Percentiles rank a stretch among this genome's conserved stretches.
These are phyloP conservation scores for Ephestia elutella DNA, from an alignment of 1,140 invertebrate genomes.

Conservation along the genomic window DNA sequence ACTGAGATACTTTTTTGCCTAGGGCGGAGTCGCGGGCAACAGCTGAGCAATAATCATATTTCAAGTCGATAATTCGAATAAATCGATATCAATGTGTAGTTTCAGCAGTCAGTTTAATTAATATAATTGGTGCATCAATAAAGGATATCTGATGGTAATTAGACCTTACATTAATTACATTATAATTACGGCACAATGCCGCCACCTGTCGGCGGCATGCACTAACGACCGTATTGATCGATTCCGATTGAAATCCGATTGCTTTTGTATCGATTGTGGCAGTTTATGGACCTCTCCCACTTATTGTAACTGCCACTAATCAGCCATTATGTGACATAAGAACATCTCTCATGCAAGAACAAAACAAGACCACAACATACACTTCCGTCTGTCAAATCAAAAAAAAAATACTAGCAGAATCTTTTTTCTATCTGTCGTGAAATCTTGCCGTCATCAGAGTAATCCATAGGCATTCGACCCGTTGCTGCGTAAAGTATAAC, in stretches of 20 bases:
- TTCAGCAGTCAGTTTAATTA: not conserved
- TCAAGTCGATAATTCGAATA: not conserved
- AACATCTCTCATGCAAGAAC: no score
- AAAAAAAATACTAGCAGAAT: no score
- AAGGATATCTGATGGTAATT: constrained; percentile 1
- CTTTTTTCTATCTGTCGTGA: no score
- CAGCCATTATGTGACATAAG: no score
- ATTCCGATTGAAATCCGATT: constrained; percentile 3
- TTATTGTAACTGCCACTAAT: no score
- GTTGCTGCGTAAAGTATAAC: not conserved
- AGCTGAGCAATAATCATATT: no score
- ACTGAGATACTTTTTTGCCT: no score
- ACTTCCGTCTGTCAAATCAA: no score
- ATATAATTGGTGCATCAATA: constrained; percentile 2
- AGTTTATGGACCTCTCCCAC: no score
- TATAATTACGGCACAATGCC: constrained; percentile 1
- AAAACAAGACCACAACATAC: no score
- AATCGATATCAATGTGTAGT: not conserved
- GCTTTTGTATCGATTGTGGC: constrained; percentile 4
- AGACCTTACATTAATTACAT: not conserved
- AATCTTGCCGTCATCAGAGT: no score
- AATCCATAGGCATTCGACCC: not conserved
- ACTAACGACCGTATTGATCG: not conserved
- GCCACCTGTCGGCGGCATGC: constrained; percentile 2
- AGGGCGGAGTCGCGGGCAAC: no score